Conservation (phyloP, 2,113 vertebrate species). For the Halichoeres trimaculatus region DNA sequence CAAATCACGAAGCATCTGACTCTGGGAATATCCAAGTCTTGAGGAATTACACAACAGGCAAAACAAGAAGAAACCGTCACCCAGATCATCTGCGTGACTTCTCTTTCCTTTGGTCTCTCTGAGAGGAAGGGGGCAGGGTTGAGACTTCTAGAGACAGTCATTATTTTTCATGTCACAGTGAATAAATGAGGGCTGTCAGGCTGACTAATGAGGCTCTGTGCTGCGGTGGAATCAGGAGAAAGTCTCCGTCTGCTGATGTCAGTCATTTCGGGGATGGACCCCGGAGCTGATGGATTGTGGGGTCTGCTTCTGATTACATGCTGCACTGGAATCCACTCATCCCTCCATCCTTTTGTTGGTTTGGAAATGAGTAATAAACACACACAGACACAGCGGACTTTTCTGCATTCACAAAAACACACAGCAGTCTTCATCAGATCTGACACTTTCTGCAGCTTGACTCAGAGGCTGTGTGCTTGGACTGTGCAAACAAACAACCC, state of each 20-base stretch:
- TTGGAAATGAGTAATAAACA: conserved; percentile 61
- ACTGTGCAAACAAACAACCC: conserved; percentile 10
- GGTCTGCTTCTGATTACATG: conserved; percentile 74
- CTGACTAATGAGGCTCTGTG: conserved; percentile 72
- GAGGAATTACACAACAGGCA: conserved; percentile 38
- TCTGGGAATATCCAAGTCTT: conserved; percentile 15
- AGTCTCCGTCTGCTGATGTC: conserved; percentile 53
- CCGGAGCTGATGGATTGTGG: conserved; percentile 64
- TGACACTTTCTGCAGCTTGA: conserved; percentile 29
- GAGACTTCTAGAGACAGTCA: conserved; percentile 63
- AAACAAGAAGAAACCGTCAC: conserved; percentile 45
- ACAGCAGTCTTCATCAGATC: conserved; percentile 40
- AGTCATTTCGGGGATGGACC: conserved; percentile 53
- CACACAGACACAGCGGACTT: conserved; percentile 16
- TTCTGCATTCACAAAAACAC: conserved; percentile 1
- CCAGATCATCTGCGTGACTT: conserved; percentile 46
- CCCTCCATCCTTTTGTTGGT: conserved; percentile 60
- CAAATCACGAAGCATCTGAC: background rate
- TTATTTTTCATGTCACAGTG: conserved; percentile 64
- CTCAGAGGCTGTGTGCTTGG: conserved; percentile 10
- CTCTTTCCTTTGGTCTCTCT: conserved; percentile 45
- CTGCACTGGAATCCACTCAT: conserved; percentile 63
- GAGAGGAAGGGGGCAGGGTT: background rate
- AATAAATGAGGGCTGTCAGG: conserved; percentile 71
- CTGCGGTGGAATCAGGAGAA: conserved; percentile 71